Conservation (phyloP, 2,888 invertebrate species). For the Drosophila acutilabella region DNA sequence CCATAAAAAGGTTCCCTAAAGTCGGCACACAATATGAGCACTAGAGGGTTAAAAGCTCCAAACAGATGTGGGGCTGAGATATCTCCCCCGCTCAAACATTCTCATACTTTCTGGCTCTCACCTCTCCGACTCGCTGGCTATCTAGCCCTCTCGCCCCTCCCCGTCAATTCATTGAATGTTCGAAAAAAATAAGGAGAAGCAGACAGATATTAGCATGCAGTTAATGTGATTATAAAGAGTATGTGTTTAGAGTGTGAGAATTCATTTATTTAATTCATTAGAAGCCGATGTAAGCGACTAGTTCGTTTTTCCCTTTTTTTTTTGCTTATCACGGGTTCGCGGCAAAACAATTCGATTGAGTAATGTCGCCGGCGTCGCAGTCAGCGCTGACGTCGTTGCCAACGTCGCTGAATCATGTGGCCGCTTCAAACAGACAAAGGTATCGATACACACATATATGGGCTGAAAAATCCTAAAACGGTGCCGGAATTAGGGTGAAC, state of each 20-base stretch:
- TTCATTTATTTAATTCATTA: constrained; percentile 31
- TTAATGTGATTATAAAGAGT: neutral
- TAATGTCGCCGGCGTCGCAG: constrained; percentile 42
- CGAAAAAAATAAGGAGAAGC: no score
- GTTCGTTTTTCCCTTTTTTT: neutral
- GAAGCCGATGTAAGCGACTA: constrained; percentile 29
- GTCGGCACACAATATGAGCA: no score
- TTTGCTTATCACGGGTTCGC: constrained; percentile 66
- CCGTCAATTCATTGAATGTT: neutral
- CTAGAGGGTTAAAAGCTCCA: no score
- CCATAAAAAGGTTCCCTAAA: no score
- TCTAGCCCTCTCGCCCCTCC: no score
- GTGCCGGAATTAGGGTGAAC: no score
- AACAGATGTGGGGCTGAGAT: no score
- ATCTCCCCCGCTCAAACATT: no score
- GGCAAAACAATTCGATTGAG: constrained; percentile 48
- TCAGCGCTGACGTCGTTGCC: neutral
- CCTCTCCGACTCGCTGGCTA: no score
- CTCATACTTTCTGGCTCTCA: no score
- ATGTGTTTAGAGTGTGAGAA: neutral
- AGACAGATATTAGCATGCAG: no score
- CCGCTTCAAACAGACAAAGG: constrained; percentile 7
- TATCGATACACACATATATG: neutral
- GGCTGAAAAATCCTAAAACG: no score
- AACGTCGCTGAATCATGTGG: constrained; percentile 35